Base-by-base conservation (phyloP, 2,797 vertebrate genomes). In the Glyptemys insculpta region DNA sequence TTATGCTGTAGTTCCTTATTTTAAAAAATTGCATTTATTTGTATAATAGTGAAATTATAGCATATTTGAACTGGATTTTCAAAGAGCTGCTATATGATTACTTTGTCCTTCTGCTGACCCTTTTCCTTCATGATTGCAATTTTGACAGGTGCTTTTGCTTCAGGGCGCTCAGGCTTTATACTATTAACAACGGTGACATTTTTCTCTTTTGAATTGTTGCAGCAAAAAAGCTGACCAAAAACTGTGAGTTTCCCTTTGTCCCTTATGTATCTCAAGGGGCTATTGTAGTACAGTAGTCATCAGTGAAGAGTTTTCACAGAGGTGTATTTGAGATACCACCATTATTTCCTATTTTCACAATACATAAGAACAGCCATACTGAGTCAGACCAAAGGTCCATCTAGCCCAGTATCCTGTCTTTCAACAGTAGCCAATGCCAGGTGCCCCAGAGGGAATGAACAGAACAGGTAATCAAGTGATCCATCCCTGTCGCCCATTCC, bases 101-200 rank as follows among this genome's bases (percentile, higher is more conserved):
- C 34, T 92, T 94, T 96, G 96, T 94, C 94, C 96, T 97, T 96
- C 94, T 92, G 92, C 65, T 97, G 96, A 97, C 96, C 96, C 90
- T 87, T 93, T 89, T 37, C 79, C 94, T 93, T 86, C n/a, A 82
- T 93, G 91, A 91, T 23, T 96, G 90, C 52, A 86, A 12, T 90
- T 97, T 95, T 96, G 95, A 95, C 94, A 95, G 94, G 94, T 96
- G 54, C 65, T 97, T 97, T 96, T 97, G 94, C 96, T 97, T 95
- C 94, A 95, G 97, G 94, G 89, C 83, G 91, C 78, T 89, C 87
- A 83, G 82, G 87, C 82, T 94, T 93, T 93, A 92, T 49, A 74
- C 87, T 96, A 95, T 97, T 96, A 97, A 95, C 90, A 82, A 80
- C 59, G 80, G 86, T 96, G 96, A 93, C 87, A 96, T 97, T 97